phyloP scores from a whole-genome alignment of 2,113 vertebrate genomes.

The Sinocyclocheilus grahami region DNA sequence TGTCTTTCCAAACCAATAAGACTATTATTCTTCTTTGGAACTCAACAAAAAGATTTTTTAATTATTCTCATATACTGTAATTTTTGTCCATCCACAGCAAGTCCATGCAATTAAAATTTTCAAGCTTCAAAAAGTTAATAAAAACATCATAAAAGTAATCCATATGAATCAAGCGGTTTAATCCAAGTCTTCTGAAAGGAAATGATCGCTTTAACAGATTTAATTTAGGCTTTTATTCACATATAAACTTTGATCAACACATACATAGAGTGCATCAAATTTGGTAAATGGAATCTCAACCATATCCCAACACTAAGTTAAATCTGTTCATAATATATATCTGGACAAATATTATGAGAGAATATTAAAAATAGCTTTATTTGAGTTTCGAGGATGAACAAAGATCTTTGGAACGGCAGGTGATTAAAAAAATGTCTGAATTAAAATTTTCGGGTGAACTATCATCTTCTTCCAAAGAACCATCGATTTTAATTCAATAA shows the following conservation, averaged over 20 bases:
- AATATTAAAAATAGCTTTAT: no score
- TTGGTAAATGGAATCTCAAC: not conserved
- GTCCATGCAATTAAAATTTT: not conserved
- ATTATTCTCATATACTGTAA: not conserved
- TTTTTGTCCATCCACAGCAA: not conserved
- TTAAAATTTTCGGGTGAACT: no score
- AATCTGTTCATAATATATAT: not conserved
- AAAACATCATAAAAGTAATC: not conserved
- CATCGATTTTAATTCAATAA: not conserved
- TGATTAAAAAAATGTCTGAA: no score
- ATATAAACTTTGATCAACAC: not conserved
- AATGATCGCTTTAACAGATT: not conserved
- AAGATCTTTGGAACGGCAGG: no score
- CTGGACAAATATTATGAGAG: no score
- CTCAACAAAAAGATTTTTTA: not conserved
- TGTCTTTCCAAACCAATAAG: not conserved
- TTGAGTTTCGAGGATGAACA: no score
- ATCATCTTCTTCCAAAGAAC: not conserved
- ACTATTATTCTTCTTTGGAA: not conserved
- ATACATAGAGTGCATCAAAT: not conserved
- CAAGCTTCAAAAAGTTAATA: not conserved
- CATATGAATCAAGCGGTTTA: not conserved
- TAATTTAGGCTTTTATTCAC: not conserved
- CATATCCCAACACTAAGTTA: not conserved
- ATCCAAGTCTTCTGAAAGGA: not conserved